phyloP scores from a whole-genome alignment of 2,113 vertebrate species.

The Aplodontia rufa region DNA sequence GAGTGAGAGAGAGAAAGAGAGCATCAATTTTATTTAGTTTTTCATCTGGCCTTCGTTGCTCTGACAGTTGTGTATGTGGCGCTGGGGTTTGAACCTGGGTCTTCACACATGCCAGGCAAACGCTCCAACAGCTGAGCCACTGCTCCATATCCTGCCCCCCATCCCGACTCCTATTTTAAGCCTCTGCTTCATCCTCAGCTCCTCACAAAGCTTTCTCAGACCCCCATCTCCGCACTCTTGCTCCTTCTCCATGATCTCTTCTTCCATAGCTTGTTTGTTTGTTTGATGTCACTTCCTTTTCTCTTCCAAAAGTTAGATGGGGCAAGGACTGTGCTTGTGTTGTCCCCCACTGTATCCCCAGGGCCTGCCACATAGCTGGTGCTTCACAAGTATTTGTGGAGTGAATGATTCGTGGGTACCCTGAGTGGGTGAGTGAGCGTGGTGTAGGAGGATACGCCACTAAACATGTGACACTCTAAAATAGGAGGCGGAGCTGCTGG shows the following conservation, averaged over 20 bases:
- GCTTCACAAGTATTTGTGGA: neutral
- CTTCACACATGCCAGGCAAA: too few species aligned
- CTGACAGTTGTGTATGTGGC: too few species aligned
- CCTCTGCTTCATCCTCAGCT: neutral
- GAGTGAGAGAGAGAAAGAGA: too few species aligned
- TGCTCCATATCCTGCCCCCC: too few species aligned
- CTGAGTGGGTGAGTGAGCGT: too few species aligned
- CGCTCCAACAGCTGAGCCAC: too few species aligned
- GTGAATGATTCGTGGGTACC: neutral
- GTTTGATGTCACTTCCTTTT: neutral
- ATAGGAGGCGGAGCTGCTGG: neutral
- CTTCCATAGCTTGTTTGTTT: neutral
- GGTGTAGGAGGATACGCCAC: neutral
- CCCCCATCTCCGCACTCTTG: accelerated
- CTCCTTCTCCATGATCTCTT: neutral
- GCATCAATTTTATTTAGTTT: too few species aligned
- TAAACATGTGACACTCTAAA: neutral
- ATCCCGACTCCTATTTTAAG: neutral
- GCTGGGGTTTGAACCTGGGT: too few species aligned
- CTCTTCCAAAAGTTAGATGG: neutral
- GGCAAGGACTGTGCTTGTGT: neutral
- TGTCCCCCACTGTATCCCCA: neutral
- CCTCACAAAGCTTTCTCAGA: neutral
- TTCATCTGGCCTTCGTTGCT: too few species aligned
- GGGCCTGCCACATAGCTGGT: too few species aligned